Evolutionary conservation across 2,113 vertebrate species (phyloP), one percentile per base, ranked within the genome.

Genomic region (Ornithorhynchus anatinus): DNA sequence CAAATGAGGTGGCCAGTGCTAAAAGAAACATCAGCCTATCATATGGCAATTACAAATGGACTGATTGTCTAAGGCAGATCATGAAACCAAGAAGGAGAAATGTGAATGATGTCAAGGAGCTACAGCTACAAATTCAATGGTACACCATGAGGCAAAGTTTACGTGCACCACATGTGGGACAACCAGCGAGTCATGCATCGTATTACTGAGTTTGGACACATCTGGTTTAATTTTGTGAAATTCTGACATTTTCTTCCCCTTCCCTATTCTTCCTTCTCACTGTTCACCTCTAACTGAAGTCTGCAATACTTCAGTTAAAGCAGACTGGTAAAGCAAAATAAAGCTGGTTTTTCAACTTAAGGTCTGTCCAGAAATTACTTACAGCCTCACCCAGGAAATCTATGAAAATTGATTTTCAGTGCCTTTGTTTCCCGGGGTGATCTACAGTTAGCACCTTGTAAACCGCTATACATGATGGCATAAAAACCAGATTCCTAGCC

Each of bases 101-200:
- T n/a, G n/a, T n/a, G n/a, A n/a, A n/a, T n/a, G n/a, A n/a, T n/a
- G n/a, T n/a, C n/a, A n/a, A n/a, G n/a, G n/a, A n/a, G n/a, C n/a
- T n/a, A n/a, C n/a, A n/a, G n/a, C n/a, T n/a, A n/a, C n/a, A n/a
- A n/a, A n/a, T n/a, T n/a, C n/a, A n/a, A n/a, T n/a, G n/a, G n/a
- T n/a, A n/a, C n/a, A n/a, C n/a, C n/a, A n/a, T n/a, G n/a, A n/a
- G n/a, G n/a, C n/a, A n/a, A n/a, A n/a, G n/a, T n/a, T n/a, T n/a
- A n/a, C n/a, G n/a, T n/a, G n/a, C n/a, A n/a, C n/a, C n/a, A n/a
- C n/a, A n/a, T n/a, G n/a, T n/a, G n/a, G n/a, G n/a, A n/a, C n/a
- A n/a, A n/a, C n/a, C n/a, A n/a, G n/a, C n/a, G n/a, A n/a, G 59
- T 63, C 60, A 59, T 84, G 57, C 60, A 79, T 84, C 86, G 80